Evolutionary conservation across 35 echinoderm and acorn worm species (phyloP), one percentile per base, ranked within the genome.

Genomic region (Acanthaster planci): DNA sequence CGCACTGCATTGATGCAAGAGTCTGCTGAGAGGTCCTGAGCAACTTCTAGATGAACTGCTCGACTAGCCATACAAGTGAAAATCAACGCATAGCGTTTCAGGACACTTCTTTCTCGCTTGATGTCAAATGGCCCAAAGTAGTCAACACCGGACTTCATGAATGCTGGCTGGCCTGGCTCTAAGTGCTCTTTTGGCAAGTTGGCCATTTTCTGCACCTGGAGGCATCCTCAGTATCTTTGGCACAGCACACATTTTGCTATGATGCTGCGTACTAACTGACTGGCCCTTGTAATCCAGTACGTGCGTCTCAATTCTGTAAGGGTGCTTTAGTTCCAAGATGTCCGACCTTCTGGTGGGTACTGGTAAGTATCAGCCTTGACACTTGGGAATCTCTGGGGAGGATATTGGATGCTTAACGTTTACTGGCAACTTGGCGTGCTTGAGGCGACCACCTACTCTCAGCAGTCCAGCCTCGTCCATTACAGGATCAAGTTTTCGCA

Each of bases 61-160:
- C 87, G 52, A 16, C 81, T 54, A 6, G 87, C 53, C 9, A 90
- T 52, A 55, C 92, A 94, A 22, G 92, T 94, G 44, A 90, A 94
- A 3, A 94, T 37, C 72, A 88, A 47, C 90, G 14, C 92, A 17
- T 82, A 94, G 16, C 87, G 50, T 55, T 94, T 90, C 2, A 90
- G 77, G 12, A 81, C 18, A 16, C 77, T 86, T 6, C 87, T 14
- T 23, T 87, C 84, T 83, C 67, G 77, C 40, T 90, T 94, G 4
- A 90, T 83, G 5, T 75, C 34, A 18, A 94, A 47, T 35, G 87
- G 92, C 59, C 92, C 92, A 78, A 94, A 94, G 78, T 90, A 94
- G 78, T 94, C 87, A 18, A 90, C 64, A 59, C 88, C 78, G 14
- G 77, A 64, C 53, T 57, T 76, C 8, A 56, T 82, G 47, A 94